Evolutionary conservation across 2,113 vertebrate species (phyloP).

Genomic region (Neolamprologus sp.): DNA sequence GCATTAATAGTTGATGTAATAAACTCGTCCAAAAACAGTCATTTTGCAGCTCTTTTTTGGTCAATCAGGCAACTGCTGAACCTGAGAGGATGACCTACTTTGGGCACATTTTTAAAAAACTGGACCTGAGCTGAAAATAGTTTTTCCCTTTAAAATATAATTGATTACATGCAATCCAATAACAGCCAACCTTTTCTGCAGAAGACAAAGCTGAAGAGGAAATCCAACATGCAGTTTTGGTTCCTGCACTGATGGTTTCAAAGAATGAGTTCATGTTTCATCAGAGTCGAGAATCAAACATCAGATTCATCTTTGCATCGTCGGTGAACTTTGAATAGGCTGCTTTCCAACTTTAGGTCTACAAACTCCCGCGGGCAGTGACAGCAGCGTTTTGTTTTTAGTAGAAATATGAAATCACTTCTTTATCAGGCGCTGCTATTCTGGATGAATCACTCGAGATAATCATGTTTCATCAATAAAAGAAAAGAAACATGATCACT

Average conservation of each 20-base stretch:
- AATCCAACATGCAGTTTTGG: neutral
- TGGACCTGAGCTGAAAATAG: neutral
- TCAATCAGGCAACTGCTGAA: neutral
- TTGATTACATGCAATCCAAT: neutral
- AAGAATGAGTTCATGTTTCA: neutral
- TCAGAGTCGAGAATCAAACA: neutral
- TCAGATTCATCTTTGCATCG: neutral
- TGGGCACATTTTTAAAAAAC: neutral
- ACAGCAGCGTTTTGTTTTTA: neutral
- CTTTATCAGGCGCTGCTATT: neutral
- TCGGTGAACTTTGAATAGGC: neutral
- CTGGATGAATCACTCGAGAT: neutral
- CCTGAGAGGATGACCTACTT: neutral
- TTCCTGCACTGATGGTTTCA: neutral
- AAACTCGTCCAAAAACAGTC: neutral
- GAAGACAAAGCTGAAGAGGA: neutral
- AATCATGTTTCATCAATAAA: neutral
- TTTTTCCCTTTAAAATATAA: neutral
- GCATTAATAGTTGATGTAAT: neutral
- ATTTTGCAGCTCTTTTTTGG: rapidly evolving
- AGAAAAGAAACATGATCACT: neutral
- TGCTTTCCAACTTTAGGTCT: neutral
- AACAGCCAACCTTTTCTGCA: neutral
- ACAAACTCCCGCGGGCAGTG: neutral
- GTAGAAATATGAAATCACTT: neutral